Evolutionary conservation across 2,797 vertebrate species (phyloP), one percentile per base, ranked within the genome.

Genomic region (Balearica regulorum): DNA sequence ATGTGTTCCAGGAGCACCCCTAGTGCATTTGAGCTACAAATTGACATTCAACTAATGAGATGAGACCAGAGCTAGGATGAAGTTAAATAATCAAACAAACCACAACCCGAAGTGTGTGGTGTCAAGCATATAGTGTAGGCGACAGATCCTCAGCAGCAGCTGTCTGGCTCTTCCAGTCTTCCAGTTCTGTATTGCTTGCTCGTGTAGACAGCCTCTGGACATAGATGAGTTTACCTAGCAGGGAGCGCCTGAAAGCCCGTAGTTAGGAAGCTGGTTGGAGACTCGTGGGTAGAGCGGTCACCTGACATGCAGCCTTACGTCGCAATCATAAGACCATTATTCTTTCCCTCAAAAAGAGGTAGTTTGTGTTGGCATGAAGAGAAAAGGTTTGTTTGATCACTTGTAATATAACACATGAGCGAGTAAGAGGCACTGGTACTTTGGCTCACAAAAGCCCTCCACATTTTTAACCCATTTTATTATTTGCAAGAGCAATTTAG

Each of bases 401-500:
- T 96, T 92, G 64, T 76, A 65, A 75, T 39, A 21, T 15, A 90
- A 80, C 89, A 77, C 49, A 57, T 37, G 73, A 96, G 69, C 1
- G 3, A 91, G 41, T 89, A 68, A 94, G 88, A 93, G 93, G 58
- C 88, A 62, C 37, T 96, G 79, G 78, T 93, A 77, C 81, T 81
- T 89, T 79, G 95, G 88, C 93, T 95, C 41, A 57, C 78, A 75
- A 93, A 92, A 94, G 72, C 68, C 71, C 83, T 91, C 90, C 91
- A 76, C 87, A 81, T 96, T 97, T 98, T 97, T 97, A 97, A 96
- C 97, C 95, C 97, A 73, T 97, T 98, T 98, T 97, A 97, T 98
- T 97, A 98, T 98, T 98, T 98, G 97, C 95, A 96, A 97, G 97
- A 97, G 97, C 97, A 96, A 87, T 98, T 97, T 97, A 96, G 93